These are phyloP conservation scores for Staurois parvus DNA, from an alignment of 2,797 vertebrate species.

Conservation along the genomic window DNA sequence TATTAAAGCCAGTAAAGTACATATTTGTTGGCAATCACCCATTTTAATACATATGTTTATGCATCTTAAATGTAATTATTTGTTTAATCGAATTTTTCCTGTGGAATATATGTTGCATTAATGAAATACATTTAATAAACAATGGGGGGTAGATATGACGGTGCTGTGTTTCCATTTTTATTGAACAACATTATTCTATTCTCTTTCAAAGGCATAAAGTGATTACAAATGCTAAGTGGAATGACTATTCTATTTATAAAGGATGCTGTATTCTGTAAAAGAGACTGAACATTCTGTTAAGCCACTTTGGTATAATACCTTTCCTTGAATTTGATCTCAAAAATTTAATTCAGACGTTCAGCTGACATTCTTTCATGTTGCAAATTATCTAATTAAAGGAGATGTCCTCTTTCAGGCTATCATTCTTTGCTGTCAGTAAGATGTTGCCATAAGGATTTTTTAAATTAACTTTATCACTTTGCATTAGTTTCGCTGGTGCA, in stretches of 20 bases:
- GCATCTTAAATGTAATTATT: background rate
- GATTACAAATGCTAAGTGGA: background rate
- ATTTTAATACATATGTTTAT: no score
- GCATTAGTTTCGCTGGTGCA: background rate
- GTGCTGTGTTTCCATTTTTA: background rate
- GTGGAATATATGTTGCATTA: background rate
- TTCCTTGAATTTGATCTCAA: background rate
- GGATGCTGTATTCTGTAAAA: background rate
- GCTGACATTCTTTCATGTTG: background rate
- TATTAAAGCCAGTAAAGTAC: background rate
- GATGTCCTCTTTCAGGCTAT: background rate
- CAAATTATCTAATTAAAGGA: conserved; percentile 4
- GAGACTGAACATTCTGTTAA: conserved; percentile 1
- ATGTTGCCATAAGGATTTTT: conserved; percentile 2
- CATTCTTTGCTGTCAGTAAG: background rate
- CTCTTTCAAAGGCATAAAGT: background rate
- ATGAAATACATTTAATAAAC: background rate
- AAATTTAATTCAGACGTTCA: background rate
- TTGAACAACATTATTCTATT: background rate
- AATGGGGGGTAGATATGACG: background rate
- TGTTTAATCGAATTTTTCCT: background rate
- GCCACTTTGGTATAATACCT: background rate
- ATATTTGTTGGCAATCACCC: background rate
- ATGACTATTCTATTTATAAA: background rate
- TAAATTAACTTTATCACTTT: conserved; percentile 10